These are phyloP conservation scores for Tachysurus vachellii DNA, from an alignment of 2,113 vertebrate species.

Conservation along the genomic window DNA sequence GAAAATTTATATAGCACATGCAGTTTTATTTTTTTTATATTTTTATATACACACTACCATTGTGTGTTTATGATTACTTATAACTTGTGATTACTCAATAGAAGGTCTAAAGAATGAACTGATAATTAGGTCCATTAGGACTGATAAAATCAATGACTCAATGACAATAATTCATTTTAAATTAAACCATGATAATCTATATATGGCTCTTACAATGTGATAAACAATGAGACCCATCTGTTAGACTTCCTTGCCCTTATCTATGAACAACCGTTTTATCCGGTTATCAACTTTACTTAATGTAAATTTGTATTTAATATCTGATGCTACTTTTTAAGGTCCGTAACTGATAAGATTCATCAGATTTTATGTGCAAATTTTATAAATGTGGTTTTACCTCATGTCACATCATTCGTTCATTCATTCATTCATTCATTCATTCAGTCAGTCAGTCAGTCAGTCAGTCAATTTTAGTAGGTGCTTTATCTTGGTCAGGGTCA, in stretches of 20 bases:
- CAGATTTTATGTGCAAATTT: not conserved
- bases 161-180: not conserved
- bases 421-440: not conserved
- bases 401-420: not conserved
- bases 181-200: not conserved
- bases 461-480: not conserved
- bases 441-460: not conserved
- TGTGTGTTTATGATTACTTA: not conserved
- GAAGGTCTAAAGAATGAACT: not conserved
- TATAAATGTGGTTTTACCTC: not conserved
- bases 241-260: slow-evolving; percentile 23
- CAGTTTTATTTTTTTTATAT: not conserved
- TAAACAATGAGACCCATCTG: not conserved
- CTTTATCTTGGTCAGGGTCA: slow-evolving; percentile 1
- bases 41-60: slow-evolving; percentile 3
- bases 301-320: not conserved
- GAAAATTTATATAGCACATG: not conserved
- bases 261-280: slow-evolving; percentile 19
- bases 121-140: not conserved
- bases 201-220: not conserved
- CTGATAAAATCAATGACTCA: not conserved
- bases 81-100: too few relatives aligned
- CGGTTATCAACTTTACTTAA: slow-evolving; percentile 43
- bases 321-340: slow-evolving; percentile 21
- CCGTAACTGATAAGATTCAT: slow-evolving; percentile 23